phyloP scores from a whole-genome alignment of 2,113 vertebrate species.

The Rhegmatorhina hoffmannsi region DNA sequence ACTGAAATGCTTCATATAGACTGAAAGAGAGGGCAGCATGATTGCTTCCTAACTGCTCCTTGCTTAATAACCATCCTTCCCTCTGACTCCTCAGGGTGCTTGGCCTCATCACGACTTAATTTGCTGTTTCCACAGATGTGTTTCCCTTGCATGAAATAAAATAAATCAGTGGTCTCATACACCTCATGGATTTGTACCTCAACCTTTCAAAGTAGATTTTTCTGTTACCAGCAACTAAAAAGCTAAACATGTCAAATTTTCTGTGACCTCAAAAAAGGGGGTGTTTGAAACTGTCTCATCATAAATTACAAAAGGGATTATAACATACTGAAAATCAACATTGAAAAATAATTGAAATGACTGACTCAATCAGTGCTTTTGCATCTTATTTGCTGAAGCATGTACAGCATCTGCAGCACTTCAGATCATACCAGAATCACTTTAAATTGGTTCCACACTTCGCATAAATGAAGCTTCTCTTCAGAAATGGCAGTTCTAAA shows the following conservation, averaged over 20 bases:
- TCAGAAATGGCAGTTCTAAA: background rate
- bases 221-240: background rate
- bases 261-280: background rate
- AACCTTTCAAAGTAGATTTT: constrained; percentile 1
- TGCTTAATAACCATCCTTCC: constrained; percentile 22
- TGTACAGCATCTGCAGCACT: constrained; percentile 3
- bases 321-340: constrained; percentile 28
- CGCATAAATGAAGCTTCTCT: constrained; percentile 13
- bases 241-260: background rate
- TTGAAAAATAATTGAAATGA: constrained; percentile 1
- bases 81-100: background rate
- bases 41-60: constrained; percentile 40
- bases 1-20: background rate
- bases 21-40: background rate
- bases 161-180: background rate
- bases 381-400: constrained; percentile 41
- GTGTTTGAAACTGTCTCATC: constrained; percentile 24
- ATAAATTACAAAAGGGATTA: constrained; percentile 43
- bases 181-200: background rate
- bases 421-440: constrained; percentile 9
- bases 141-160: constrained; percentile 29
- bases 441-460: background rate
- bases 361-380: constrained; percentile 26
- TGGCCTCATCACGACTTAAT: constrained; percentile 31
- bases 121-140: constrained; percentile 19